Conservation (phyloP, 2,888 invertebrate genomes). For the Drosophila peninsularis region DNA sequence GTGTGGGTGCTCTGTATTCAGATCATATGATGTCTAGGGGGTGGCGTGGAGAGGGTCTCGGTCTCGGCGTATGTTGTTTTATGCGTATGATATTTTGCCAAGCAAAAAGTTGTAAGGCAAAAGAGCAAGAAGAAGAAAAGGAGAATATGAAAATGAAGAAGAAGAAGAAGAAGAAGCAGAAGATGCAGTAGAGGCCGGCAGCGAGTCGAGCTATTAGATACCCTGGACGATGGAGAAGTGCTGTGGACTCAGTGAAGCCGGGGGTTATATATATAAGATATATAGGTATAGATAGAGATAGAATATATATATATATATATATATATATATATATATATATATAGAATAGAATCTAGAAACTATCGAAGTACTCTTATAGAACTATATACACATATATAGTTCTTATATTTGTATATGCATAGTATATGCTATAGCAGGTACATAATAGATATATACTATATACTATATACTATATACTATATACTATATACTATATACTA, state of each 20-base stretch:
- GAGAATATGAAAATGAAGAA: conserved; percentile 30
- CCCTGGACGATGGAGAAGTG: background rate
- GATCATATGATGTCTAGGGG: conserved; percentile 19
- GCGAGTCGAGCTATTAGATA: background rate
- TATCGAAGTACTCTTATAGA: too few relatives aligned
- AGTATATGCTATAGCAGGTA: too few relatives aligned
- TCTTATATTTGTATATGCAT: too few relatives aligned
- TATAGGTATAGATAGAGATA: too few relatives aligned
- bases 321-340: too few relatives aligned
- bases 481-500: too few relatives aligned
- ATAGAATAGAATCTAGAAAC: too few relatives aligned
- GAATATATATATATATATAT: too few relatives aligned
- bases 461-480: too few relatives aligned
- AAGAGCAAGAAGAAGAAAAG: conserved; percentile 35
- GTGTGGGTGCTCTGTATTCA: conserved; percentile 17
- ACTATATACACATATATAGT: too few relatives aligned
- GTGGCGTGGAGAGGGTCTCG: background rate
- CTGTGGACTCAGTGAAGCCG: background rate
- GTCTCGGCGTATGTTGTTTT: conserved; percentile 69
- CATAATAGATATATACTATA: too few relatives aligned
- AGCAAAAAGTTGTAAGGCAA: conserved; percentile 71
- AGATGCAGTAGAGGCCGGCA: background rate
- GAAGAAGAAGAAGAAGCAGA: background rate
- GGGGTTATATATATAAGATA: too few relatives aligned
- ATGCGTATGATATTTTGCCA: conserved; percentile 78